Evolutionary conservation across 2,888 invertebrate species (phyloP), one percentile per base, ranked within the genome.

Genomic region (Aporophyla nigra): DNA sequence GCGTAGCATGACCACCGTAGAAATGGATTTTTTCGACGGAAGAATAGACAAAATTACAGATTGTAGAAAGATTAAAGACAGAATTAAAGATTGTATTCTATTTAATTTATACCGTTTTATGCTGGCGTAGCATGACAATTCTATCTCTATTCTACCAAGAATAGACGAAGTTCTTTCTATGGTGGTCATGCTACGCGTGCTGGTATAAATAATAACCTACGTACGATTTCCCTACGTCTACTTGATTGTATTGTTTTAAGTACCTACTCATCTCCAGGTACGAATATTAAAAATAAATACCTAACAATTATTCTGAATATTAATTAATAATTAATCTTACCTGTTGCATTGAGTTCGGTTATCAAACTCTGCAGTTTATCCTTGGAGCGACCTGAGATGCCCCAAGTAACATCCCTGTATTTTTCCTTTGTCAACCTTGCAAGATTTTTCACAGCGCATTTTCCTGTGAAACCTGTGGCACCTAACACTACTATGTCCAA

Each of bases 401-500:
- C 92, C 92, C 92, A 93, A 19, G 74, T 89, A 6, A 93, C 69
- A 72, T 87, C 86, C 68, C 85, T 87, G 67, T 86, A 86, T 33
- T 83, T 72, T 56, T 87, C 84, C 49, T 78, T 86, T 49, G 71
- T 85, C n/a, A 91, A 56, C 6, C 61, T 74, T 5, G 86, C 87
- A 53, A 92, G 85, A 54, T 86, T 68, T 77, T 87, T 82, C 24
- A 89, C 90, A n/a, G 83, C 86, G 61, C 80, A 87, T 78, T 88
- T 89, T 19, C 92, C 92, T 0, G 92, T 92, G 72, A 88, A 93
- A 1, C 92, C 93, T 14, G 92, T 91, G 24, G 93, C 92, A 67
- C 92, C 92, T 9, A 92, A 86, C 43, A 92, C 88, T 24, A 92
- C 71, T n/a, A 92, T 86, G 78, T 93, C 92, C 12, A 91, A 74